Conservation (phyloP, 2,797 vertebrate species). For the Propithecus deckenii region DNA sequence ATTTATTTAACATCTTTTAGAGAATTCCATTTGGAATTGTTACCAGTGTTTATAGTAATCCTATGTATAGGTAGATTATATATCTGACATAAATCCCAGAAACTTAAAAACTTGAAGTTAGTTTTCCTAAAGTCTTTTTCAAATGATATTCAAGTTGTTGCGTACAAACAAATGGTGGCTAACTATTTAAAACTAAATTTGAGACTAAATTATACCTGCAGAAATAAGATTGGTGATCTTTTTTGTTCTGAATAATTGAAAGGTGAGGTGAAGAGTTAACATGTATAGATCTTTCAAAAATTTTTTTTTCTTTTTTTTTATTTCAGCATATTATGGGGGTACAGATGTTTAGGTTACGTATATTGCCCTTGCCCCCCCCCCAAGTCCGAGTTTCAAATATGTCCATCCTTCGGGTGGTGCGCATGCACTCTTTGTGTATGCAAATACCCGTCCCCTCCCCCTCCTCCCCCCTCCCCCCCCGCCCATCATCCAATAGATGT, state of each 20-base stretch:
- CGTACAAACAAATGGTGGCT: background rate
- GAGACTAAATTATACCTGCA: background rate
- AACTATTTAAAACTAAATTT: background rate
- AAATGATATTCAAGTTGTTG: background rate
- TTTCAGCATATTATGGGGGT: no score
- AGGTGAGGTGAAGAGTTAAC: background rate
- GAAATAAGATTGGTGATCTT: background rate
- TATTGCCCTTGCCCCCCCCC: no score
- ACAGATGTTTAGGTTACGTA: no score
- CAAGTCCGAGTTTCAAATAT: no score
- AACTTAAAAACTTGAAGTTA: background rate
- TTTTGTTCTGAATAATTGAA: background rate
- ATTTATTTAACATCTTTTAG: slow-evolving; percentile 5
- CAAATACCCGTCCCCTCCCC: no score
- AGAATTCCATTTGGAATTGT: background rate
- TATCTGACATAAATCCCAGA: background rate
- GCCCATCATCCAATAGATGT: no score
- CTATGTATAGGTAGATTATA: background rate
- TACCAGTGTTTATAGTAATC: background rate
- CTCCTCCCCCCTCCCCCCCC: no score
- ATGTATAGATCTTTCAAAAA: background rate
- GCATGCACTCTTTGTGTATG: no score
- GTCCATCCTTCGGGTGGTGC: no score
- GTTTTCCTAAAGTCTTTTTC: background rate
- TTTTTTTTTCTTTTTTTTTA: no score